Base-by-base conservation (phyloP, 35 echinoderm and acorn worm species). In the Holothuria glaberrima region DNA sequence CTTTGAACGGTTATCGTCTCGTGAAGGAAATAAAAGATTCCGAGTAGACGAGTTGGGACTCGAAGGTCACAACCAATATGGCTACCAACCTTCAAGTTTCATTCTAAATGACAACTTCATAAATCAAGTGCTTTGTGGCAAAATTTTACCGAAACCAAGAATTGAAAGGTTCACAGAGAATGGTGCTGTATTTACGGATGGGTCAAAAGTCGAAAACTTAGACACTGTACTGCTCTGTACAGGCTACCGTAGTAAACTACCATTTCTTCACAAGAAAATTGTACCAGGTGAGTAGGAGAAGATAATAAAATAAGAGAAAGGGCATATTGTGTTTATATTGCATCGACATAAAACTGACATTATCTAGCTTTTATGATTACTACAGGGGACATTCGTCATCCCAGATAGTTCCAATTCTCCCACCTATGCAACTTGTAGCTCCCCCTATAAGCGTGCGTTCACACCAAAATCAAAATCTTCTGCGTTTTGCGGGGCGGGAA, bases 21-120 rank as follows among this genome's bases (percentile, higher is more conserved):
- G 41, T 2, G 38, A 78, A 78, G 38, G 74, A 19, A 27, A 48
- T 20, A 78, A 48, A 78, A n/a, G 17, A 24, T 78, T 78, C 26
- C 41, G 74, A 45, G 14, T 22, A 27, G 74, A 78, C 7, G 74
- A 78, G 36, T 78, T 78, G 74, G 74, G 74, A 6, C 44, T 78
- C 24, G 26, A 3, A n/a, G 41, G 13, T 52, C 36, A 14, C 13
- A 54, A 17, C 16, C 50, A 54, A 54, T 5, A 54, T 54, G 50
- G 10, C 16, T 54, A 9, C 50, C 50, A 54, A 54, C 50, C 50
- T 54, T 54, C 50, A 54, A 54, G 50, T 54, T 54, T 54, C 50
- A 17, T 54, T 12, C 48, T 95, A 17, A 93, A 93, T 90, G 95
- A 97, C 63, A 77, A 84, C 19, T 84, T 97, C 12, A 92, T 92